These are phyloP conservation scores for Fopius arisanus DNA, from an alignment of 1,140 invertebrate genomes.

Conservation along the genomic window DNA sequence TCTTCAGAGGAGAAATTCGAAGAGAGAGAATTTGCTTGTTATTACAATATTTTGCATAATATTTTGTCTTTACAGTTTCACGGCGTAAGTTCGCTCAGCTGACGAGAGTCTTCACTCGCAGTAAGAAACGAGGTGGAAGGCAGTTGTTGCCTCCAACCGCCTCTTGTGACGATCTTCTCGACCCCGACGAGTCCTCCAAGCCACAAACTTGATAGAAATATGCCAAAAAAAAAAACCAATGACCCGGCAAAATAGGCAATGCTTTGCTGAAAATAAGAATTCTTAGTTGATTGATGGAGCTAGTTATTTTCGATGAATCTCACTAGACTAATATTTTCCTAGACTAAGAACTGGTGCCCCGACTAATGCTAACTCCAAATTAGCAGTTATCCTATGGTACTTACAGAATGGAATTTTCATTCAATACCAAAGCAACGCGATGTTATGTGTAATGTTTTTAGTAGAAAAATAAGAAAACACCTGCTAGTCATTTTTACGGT, in stretches of 20 bases:
- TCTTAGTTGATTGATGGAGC: neutral
- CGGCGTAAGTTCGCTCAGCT: constrained; percentile 84
- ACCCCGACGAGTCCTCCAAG: constrained; percentile 59
- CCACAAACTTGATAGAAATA: constrained; percentile 47
- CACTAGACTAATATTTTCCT: neutral
- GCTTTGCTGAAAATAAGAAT: neutral
- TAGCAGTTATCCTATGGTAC: too few species aligned
- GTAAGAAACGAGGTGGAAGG: constrained; percentile 71
- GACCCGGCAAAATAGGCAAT: neutral
- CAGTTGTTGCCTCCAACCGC: constrained; percentile 60
- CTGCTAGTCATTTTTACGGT: neutral
- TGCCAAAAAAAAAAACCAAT: neutral
- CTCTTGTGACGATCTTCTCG: constrained; percentile 61
- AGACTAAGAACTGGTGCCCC: neutral
- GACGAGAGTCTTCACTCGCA: constrained; percentile 78
- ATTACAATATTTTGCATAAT: neutral
- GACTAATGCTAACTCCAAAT: too few species aligned
- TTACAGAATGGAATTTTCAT: too few species aligned
- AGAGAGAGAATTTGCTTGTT: too few species aligned
- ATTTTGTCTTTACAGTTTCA: constrained; percentile 68
- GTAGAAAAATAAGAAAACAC: too few species aligned
- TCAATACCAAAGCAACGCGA: too few species aligned
- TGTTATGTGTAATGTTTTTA: too few species aligned
- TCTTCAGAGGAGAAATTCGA: too few species aligned
- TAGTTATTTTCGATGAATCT: constrained; percentile 1